Evolutionary conservation across 2,888 invertebrate species (phyloP), one percentile per base, ranked within the genome.

Genomic region (Carabus problematicus): DNA sequence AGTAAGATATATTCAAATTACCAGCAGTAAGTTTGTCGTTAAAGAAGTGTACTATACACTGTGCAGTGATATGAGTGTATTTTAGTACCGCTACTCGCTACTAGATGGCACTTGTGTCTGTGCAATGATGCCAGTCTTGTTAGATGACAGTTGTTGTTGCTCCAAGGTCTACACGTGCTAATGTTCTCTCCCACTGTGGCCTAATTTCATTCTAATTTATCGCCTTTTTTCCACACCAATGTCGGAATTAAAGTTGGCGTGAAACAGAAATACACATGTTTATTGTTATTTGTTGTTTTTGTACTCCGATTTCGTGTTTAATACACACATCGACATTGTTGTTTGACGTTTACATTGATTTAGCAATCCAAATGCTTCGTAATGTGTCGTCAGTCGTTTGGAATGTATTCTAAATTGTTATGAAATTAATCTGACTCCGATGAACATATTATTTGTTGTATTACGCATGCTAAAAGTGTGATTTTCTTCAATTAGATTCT

Each of bases 141-240:
- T 47, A 47, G 42, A 64, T 64, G 55, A 64, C 49, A 59, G 18
- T 18, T 14, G 39, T 18, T 47, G 18, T 18, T 14, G 39, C 42
- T 47, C 40, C 59, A 66, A 66, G 66, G 66, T 16, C 66, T 64
- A 49, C 66, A 66, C 66, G 66, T 59, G 66, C 40, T 59, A 66
- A 66, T 66, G 66, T 49, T 59, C 52, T 59, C 52, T 59, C 66
- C 58, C 59, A 66, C 59, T 66, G 52, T 52, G 59, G 18, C 66
- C 66, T 59, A 66, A 66, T 66, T 66, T 66, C 42, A 66, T 59
- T 66, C 59, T 66, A 59, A 66, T 59, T 66, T 66, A 64, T 56
- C 11, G 14, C 47, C 55, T 64, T 64, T 64, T 64, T 56, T 64
- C 45, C 43, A 7, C 12, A 9, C 56, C 45, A 11, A 18, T 54